Evolutionary conservation across 2,797 vertebrate species (phyloP).

Genomic region (Mormyrops attenuatus): DNA sequence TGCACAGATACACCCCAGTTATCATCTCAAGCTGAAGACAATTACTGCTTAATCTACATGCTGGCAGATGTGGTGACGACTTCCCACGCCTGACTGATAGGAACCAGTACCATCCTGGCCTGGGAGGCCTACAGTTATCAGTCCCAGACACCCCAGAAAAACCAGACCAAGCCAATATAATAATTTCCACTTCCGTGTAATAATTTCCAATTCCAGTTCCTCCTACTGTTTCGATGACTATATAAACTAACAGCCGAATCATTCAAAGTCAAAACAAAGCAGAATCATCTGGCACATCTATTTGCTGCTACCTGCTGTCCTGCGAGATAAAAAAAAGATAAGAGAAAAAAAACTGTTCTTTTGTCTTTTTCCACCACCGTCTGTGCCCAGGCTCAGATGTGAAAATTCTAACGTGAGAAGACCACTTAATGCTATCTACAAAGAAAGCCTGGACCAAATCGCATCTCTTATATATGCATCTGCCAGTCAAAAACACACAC

Average conservation of each 20-base stretch:
- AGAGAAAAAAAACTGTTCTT: neutral
- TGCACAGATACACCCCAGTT: neutral
- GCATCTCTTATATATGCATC: neutral
- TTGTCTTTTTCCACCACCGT: neutral
- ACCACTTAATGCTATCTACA: neutral
- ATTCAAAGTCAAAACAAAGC: neutral
- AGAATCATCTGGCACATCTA: neutral
- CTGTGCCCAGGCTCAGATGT: neutral
- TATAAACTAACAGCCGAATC: neutral
- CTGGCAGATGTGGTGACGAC: neutral
- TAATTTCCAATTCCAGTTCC: neutral
- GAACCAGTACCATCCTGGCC: neutral
- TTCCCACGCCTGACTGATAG: neutral
- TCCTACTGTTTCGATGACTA: neutral
- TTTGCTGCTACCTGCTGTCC: neutral
- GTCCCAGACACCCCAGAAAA: neutral
- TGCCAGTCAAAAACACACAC: neutral
- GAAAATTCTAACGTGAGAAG: neutral
- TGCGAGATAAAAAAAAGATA: neutral
- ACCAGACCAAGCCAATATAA: neutral
- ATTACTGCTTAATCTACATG: neutral
- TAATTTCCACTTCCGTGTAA: neutral
- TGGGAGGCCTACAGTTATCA: neutral
- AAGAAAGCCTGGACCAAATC: neutral
- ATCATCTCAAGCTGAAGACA: neutral